Conservation (phyloP, 2,113 vertebrate species). For the Urocitellus parryii region DNA sequence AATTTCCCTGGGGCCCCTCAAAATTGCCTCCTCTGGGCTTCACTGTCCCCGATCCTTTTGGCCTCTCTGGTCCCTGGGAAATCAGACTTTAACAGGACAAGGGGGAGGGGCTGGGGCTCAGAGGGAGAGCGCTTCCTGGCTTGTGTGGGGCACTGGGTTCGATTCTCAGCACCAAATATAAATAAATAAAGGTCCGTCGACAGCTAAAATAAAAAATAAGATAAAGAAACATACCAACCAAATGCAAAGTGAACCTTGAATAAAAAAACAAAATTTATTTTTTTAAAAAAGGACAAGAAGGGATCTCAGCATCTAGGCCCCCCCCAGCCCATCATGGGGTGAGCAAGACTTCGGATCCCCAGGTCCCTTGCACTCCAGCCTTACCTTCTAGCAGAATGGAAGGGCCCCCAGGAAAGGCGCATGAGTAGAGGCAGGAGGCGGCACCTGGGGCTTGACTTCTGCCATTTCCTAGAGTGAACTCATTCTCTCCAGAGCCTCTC, state of each 20-base stretch:
- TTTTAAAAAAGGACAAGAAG: neutral
- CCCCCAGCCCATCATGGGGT: too few species aligned
- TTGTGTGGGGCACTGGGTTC: too few species aligned
- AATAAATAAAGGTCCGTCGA: too few species aligned
- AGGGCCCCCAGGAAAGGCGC: neutral
- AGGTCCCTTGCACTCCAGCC: neutral
- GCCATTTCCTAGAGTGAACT: neutral
- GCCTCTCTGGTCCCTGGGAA: neutral
- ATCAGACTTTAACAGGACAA: neutral
- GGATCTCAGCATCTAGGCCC: neutral
- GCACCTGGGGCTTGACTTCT: rapidly evolving
- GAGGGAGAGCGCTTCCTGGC: too few species aligned
- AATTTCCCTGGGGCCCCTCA: neutral
- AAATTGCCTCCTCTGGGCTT: neutral
- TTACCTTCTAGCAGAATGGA: neutral
- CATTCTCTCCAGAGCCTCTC: neutral
- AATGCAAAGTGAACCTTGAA: too few species aligned
- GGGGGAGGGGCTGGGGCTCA: too few species aligned
- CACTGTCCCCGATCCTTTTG: neutral
- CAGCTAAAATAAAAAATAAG: too few species aligned
- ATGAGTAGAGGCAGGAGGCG: neutral
- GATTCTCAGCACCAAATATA: too few species aligned
- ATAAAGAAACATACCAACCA: too few species aligned
- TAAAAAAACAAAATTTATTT: too few species aligned
- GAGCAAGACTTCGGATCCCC: neutral